These are phyloP conservation scores for Poecile atricapillus DNA, from an alignment of 2,113 vertebrate genomes.

Conservation along the genomic window DNA sequence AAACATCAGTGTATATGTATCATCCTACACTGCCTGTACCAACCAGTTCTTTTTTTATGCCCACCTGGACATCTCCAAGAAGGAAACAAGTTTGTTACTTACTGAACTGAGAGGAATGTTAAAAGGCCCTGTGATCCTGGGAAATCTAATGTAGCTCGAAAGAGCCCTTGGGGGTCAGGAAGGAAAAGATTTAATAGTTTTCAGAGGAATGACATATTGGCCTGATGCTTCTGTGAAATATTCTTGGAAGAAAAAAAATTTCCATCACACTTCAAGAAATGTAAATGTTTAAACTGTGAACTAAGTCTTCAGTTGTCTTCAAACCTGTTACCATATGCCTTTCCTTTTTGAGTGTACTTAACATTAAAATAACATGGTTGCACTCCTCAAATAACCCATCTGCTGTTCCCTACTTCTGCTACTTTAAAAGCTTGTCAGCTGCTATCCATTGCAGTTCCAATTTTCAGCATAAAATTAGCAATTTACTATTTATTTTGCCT, in stretches of 20 bases:
- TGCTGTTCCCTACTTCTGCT: conserved; percentile 35
- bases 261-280: conserved; percentile 63
- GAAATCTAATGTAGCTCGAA: neutral
- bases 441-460: conserved; percentile 11
- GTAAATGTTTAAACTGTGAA: conserved; percentile 70
- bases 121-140: neutral
- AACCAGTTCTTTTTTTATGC: neutral
- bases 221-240: conserved; percentile 26
- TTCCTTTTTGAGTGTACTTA: conserved; percentile 59
- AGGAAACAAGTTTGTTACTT: neutral
- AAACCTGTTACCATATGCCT: conserved; percentile 63
- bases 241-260: conserved; percentile 54
- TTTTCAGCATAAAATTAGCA: conserved; percentile 24
- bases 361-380: conserved; percentile 65
- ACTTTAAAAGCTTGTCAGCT: conserved; percentile 64
- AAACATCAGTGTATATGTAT: neutral
- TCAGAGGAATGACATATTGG: conserved; percentile 3
- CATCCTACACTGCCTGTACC: neutral
- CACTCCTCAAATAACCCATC: conserved; percentile 63
- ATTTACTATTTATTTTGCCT: conserved; percentile 29
- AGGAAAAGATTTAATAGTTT: conserved; percentile 18
- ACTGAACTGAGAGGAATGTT: neutral
- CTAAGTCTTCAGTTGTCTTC: conserved; percentile 58
- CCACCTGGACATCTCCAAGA: neutral
- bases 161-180: neutral